phyloP scores from a whole-genome alignment of 2,113 vertebrate species.

The Caretta caretta region DNA sequence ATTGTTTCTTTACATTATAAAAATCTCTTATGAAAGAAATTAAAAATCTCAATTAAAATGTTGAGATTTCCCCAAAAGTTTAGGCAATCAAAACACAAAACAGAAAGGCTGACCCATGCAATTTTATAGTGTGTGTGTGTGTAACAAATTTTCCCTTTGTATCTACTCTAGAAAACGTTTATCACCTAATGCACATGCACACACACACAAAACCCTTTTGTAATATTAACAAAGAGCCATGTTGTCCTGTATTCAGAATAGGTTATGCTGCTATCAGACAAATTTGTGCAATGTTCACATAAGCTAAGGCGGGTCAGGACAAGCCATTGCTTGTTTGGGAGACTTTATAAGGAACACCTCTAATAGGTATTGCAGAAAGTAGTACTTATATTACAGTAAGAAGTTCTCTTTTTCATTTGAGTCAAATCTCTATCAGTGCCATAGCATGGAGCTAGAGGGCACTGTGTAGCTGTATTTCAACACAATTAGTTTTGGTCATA shows the following conservation, averaged over 20 bases:
- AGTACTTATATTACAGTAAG: background rate
- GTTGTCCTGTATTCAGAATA: background rate
- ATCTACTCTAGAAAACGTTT: background rate
- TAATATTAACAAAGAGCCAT: background rate
- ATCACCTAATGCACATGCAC: background rate
- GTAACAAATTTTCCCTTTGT: background rate
- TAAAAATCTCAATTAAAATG: background rate
- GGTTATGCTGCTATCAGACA: fast-evolving
- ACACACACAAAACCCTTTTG: background rate
- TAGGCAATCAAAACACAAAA: background rate
- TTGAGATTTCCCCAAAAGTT: background rate
- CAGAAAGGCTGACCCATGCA: background rate
- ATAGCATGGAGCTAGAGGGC: background rate
- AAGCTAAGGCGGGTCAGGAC: background rate
- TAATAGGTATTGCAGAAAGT: background rate
- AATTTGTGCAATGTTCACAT: background rate
- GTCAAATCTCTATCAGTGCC: background rate
- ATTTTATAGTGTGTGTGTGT: background rate
- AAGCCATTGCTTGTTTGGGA: background rate
- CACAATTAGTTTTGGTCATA: background rate
- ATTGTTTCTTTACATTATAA: background rate
- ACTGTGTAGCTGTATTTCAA: background rate
- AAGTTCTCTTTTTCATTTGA: background rate
- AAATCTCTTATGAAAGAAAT: background rate
- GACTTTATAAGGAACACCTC: background rate